A percentile compares a stretch with the other conserved stretches of the same genome.
These are phyloP conservation scores for Rhizomys pruinosus DNA, from an alignment of 2,113 vertebrate species.

Conservation along the genomic window DNA sequence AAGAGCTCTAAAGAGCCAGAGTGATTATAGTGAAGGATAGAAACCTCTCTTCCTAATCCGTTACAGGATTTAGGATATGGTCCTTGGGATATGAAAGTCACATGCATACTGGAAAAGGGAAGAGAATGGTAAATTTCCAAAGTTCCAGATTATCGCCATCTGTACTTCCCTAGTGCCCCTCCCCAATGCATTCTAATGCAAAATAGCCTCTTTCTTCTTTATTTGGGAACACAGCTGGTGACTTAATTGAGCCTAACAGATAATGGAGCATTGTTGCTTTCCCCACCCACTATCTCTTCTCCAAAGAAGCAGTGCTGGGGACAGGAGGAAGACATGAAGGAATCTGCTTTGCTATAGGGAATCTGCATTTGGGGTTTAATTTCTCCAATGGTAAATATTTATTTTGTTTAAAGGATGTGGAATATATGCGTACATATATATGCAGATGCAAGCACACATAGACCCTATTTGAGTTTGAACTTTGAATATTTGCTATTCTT, in stretches of 20 bases:
- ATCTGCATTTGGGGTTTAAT: not conserved
- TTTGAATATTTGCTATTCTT: not conserved
- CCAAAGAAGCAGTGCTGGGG: not conserved
- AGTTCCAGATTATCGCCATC: slow-evolving; percentile 72
- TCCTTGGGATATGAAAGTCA: slow-evolving; percentile 56
- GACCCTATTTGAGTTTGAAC: slow-evolving; percentile 3
- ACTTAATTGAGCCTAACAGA: slow-evolving; percentile 75
- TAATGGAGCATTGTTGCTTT: slow-evolving; percentile 45
- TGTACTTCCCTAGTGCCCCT: slow-evolving; percentile 52
- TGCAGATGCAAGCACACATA: no score
- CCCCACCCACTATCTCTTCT: not conserved
- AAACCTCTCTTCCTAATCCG: slow-evolving; percentile 14
- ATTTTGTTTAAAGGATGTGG: not conserved
- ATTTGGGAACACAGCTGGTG: slow-evolving; percentile 77
- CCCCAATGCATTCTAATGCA: slow-evolving; percentile 66
- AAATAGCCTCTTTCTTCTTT: slow-evolving; percentile 72
- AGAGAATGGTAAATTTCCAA: slow-evolving; percentile 66
- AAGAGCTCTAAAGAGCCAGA: slow-evolving; percentile 34
- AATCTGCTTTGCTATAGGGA: not conserved
- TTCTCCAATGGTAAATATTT: slow-evolving; percentile 7
- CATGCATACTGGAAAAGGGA: slow-evolving; percentile 18
- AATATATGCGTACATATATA: not conserved
- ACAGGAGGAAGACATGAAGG: not conserved
- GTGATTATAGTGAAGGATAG: slow-evolving; percentile 49
- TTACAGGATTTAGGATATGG: not conserved